Evolutionary conservation across 2,888 invertebrate genomes (phyloP).

Genomic region (Orthosia incerta): DNA sequence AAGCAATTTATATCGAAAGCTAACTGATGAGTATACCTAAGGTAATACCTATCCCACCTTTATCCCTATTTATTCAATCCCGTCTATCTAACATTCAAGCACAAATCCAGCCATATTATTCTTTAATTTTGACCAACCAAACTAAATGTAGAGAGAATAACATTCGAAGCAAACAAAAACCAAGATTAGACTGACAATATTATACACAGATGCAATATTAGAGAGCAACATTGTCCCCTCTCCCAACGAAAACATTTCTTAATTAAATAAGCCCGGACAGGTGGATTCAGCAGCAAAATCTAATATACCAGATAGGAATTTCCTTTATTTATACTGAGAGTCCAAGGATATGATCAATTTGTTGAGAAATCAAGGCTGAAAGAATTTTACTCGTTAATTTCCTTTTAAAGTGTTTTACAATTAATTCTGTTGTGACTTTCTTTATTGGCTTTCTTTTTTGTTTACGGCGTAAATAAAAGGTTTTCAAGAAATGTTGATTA

Average conservation of each 20-base stretch:
- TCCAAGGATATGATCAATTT: conserved; percentile 65
- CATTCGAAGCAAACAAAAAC: conserved; percentile 63
- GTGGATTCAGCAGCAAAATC: conserved; percentile 78
- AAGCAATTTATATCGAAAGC: neutral
- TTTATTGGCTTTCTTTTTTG: conserved; percentile 61
- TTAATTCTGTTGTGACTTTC: conserved; percentile 67
- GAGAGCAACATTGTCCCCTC: conserved; percentile 68
- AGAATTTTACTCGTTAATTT: conserved; percentile 68
- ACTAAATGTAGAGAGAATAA: conserved; percentile 58
- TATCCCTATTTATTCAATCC: conserved; percentile 3
- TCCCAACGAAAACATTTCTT: conserved; percentile 80
- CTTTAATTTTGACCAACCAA: conserved; percentile 35
- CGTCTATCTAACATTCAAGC: neutral
- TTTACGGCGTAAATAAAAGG: conserved; percentile 55
- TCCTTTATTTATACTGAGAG: conserved; percentile 72
- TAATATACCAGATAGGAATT: conserved; percentile 81
- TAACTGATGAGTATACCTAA: neutral
- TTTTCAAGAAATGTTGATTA: conserved; percentile 23
- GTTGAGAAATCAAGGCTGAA: conserved; percentile 65
- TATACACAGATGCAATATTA: conserved; percentile 76
- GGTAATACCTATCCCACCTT: neutral
- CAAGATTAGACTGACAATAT: conserved; percentile 69
- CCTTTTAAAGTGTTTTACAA: conserved; percentile 67
- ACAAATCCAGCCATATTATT: conserved; percentile 38
- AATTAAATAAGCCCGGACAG: conserved; percentile 84